Percentiles rank a stretch among this genome's conserved stretches.
phyloP scores from a whole-genome alignment of 2,113 vertebrate genomes.

The Centropus bengalensis region DNA sequence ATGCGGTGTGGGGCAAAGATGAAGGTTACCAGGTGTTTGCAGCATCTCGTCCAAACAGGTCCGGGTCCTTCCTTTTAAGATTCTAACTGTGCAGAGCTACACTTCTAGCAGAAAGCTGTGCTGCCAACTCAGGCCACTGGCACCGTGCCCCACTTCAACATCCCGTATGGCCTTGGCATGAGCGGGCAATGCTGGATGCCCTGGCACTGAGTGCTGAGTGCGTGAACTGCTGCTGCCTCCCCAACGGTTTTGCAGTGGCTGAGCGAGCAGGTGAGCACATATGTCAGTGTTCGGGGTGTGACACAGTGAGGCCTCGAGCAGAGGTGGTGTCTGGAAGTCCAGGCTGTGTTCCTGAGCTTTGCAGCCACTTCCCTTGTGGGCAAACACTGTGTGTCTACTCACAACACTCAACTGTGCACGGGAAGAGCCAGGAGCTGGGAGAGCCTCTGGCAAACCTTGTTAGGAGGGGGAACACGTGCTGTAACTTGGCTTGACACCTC shows the following conservation, averaged over 20 bases:
- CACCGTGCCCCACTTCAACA: background rate
- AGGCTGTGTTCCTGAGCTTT: background rate
- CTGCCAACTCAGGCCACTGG: background rate
- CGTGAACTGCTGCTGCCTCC: background rate
- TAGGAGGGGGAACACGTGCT: background rate
- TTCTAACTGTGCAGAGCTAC: background rate
- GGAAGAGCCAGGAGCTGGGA: background rate
- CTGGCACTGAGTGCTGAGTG: rapidly evolving
- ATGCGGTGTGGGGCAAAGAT: background rate
- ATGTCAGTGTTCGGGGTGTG: background rate
- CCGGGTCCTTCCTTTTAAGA: background rate
- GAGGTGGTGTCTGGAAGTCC: background rate
- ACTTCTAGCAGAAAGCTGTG: background rate
- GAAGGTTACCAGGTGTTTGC: background rate
- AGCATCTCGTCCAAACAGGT: background rate
- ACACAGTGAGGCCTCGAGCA: background rate
- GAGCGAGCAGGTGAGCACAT: rapidly evolving
- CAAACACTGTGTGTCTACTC: rapidly evolving
- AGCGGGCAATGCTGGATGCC: background rate
- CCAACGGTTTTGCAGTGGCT: background rate
- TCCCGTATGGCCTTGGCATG: background rate
- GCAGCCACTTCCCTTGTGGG: background rate
- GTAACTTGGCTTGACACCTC: rapidly evolving
- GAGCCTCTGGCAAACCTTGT: rapidly evolving
- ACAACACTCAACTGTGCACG: rapidly evolving